These are phyloP conservation scores for Epistrophe eligans DNA, from an alignment of 2,888 invertebrate species.

Conservation along the genomic window DNA sequence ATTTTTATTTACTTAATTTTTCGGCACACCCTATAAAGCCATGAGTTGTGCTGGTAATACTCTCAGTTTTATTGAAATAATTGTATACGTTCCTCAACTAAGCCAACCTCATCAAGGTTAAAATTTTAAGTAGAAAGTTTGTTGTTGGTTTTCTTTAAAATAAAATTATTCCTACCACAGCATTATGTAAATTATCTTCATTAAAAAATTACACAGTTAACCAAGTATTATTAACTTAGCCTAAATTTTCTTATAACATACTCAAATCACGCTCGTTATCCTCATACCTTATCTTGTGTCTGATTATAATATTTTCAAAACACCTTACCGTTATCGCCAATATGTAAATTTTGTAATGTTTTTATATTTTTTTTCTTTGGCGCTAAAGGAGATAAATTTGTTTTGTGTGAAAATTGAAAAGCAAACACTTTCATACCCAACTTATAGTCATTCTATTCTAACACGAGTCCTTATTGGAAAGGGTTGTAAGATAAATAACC, in stretches of 20 bases:
- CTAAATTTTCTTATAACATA: not conserved
- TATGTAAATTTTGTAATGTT: not conserved
- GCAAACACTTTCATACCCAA: slow-evolving; percentile 11
- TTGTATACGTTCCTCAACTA: too few species aligned
- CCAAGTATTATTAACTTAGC: too few species aligned
- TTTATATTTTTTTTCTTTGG: not conserved
- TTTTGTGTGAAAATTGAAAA: slow-evolving; percentile 22
- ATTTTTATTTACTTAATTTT: too few species aligned
- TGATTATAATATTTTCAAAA: not conserved
- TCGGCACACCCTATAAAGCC: too few species aligned
- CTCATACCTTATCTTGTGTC: not conserved
- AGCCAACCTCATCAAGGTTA: not conserved
- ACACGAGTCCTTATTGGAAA: not conserved
- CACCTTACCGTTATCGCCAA: not conserved
- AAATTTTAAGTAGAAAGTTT: too few species aligned
- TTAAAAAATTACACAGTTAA: too few species aligned
- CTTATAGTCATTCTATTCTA: slow-evolving; percentile 14
- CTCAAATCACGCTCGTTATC: not conserved
- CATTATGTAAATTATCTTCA: too few species aligned
- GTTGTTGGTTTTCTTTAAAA: too few species aligned
- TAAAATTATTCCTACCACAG: too few species aligned
- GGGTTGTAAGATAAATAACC: slow-evolving; percentile 21
- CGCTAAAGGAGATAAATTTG: not conserved
- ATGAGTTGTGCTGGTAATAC: too few species aligned
- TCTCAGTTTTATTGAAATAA: too few species aligned